A percentile compares a stretch with the other conserved stretches of the same genome.
Evolutionary conservation across 2,797 vertebrate species (phyloP).

Genomic region (Neosilurus mollespiculum): DNA sequence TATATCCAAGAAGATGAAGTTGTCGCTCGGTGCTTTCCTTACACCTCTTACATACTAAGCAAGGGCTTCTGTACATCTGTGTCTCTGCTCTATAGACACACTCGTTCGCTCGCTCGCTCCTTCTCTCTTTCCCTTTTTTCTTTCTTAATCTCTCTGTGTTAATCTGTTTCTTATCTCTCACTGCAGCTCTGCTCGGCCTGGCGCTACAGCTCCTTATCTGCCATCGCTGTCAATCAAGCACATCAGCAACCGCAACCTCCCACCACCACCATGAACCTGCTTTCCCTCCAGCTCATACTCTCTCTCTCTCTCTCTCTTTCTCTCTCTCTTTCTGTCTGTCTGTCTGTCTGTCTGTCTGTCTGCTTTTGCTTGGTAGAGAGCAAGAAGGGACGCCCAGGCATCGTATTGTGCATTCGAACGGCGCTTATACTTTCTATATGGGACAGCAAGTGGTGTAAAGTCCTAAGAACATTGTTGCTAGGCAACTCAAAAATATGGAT

Average conservation of each 20-base stretch:
- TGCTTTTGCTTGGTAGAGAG: conserved; percentile 1
- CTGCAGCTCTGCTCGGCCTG: conserved; percentile 71
- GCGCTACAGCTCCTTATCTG: conserved; percentile 71
- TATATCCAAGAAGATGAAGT: conserved; percentile 34
- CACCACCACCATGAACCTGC: conserved; percentile 51
- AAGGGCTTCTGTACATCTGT: conserved; percentile 19
- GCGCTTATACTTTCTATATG: background rate
- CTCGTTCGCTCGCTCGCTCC: background rate
- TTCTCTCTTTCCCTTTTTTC: conserved; percentile 38
- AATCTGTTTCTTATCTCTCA: conserved; percentile 74
- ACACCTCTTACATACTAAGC: conserved; percentile 22
- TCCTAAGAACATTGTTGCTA: background rate
- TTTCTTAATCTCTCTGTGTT: conserved; percentile 49
- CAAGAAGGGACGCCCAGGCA: background rate
- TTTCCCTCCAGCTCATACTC: background rate
- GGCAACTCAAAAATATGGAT: background rate
- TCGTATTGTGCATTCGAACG: background rate
- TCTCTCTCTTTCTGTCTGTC: background rate
- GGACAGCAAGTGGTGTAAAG: background rate
- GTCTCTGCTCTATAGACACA: conserved; percentile 16
- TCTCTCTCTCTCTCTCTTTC: background rate
- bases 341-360: conserved; percentile 36
- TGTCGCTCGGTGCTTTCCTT: conserved; percentile 11
- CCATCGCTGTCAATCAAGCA: conserved; percentile 74
- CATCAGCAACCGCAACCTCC: conserved; percentile 68